A percentile compares a stretch with the other conserved stretches of the same genome.
Conservation (phyloP, 2,797 vertebrate species). For the Rhinogobio ventralis region DNA sequence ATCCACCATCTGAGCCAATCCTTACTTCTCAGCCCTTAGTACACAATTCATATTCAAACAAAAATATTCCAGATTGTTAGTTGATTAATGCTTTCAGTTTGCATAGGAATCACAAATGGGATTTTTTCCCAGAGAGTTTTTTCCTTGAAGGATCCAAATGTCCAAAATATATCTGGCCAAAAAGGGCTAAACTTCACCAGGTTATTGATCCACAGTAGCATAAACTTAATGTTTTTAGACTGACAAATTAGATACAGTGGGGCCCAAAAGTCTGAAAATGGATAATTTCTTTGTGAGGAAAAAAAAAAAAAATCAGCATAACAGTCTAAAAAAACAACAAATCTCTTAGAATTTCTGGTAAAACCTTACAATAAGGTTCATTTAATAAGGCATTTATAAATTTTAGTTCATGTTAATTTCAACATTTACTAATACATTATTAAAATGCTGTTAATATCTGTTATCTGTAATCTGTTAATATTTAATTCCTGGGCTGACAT, state of each 20-base stretch:
- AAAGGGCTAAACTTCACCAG: slow-evolving; percentile 23
- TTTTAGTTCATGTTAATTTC: not conserved
- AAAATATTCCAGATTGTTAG: slow-evolving; percentile 59
- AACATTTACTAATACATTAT: not conserved
- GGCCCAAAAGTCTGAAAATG: slow-evolving; percentile 2
- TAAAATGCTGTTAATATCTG: not conserved
- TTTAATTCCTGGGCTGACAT: not conserved
- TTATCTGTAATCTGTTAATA: no score
- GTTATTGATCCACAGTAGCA: slow-evolving; percentile 31
- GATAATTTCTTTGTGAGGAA: not conserved
- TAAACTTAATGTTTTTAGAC: not conserved
- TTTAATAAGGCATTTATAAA: not conserved
- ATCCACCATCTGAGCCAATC: slow-evolving; percentile 15
- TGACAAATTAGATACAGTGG: not conserved
- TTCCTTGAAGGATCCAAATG: slow-evolving; percentile 7
- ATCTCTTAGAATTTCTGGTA: not conserved
- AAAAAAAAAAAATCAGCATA: no score
- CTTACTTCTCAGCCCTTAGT: slow-evolving; percentile 10
- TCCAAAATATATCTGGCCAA: slow-evolving; percentile 25
- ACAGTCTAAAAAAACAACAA: not conserved
- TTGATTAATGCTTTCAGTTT: slow-evolving; percentile 68
- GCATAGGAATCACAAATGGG: slow-evolving; percentile 80
- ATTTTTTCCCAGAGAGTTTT: slow-evolving; percentile 44
- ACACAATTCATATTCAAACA: slow-evolving; percentile 12
- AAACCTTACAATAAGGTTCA: not conserved